A percentile compares a stretch with the other conserved stretches of the same genome.
phyloP scores from a whole-genome alignment of 2,113 vertebrate genomes.

The Campylomormyrus numenius region DNA sequence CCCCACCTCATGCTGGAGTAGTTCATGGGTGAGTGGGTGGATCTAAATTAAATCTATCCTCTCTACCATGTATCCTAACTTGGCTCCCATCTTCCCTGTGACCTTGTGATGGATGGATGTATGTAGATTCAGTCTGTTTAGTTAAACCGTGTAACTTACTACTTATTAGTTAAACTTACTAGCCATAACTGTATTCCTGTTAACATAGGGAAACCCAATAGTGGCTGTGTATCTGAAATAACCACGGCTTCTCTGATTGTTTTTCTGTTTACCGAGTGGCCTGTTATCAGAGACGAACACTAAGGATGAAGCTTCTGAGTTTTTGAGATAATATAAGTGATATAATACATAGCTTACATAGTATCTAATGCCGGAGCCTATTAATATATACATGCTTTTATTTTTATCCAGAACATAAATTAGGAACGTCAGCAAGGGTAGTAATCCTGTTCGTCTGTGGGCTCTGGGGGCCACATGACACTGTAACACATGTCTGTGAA shows the following conservation, averaged over 20 bases:
- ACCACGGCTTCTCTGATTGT: not conserved
- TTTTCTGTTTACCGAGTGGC: not conserved
- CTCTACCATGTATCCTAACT: not conserved
- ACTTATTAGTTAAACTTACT: not conserved
- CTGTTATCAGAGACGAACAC: not conserved
- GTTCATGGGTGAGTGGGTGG: not conserved
- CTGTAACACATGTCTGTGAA: not conserved
- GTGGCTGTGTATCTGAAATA: not conserved
- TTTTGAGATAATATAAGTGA: not conserved
- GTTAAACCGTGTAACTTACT: not conserved
- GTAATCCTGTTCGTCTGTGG: not conserved
- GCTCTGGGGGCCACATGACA: not conserved
- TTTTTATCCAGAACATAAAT: not conserved
- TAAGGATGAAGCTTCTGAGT: not conserved
- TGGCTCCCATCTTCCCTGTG: not conserved
- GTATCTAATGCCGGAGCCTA: not conserved
- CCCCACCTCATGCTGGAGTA: not conserved
- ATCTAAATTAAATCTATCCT: not conserved
- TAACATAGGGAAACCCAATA: not conserved
- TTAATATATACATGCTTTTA: not conserved
- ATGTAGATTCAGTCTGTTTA: not conserved
- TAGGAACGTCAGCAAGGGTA: not conserved
- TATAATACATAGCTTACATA: not conserved
- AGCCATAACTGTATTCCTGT: not conserved
- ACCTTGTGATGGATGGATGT: not conserved